Evolutionary conservation across 2,797 vertebrate genomes (phyloP), one percentile per base, ranked within the genome.

Genomic region (Sebastes aleutianus): DNA sequence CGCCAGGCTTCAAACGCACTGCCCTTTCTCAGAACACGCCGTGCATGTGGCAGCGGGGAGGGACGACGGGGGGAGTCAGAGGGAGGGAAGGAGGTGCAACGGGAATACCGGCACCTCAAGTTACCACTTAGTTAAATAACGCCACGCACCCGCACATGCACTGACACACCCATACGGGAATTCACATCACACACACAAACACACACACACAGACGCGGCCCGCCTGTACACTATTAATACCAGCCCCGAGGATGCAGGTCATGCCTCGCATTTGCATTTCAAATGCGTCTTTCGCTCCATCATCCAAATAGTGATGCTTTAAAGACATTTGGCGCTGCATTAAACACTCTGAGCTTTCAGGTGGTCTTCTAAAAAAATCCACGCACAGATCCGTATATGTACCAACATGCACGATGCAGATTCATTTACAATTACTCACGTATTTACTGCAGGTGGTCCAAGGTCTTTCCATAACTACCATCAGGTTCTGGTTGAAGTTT

Each of bases 1-100:
- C 91, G 83, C 88, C 67, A 56, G 10, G 94, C 93, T 96, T 98
- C 95, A 97, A 96, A 97, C 94, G 68, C 62, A 71, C 86, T 93
- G 95, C 94, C 95, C 91, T 95, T 92, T 94, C 93, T 91, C 81
- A 90, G 94, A 95, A 95, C 94, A 95, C 43, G 16, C 90, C 90
- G 91, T 92, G 92, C 92, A 93, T 95, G 89, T 90, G 89, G 83
- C 82, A 79, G 83, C 75, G 84, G 82, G 58, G 87, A 84, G 66
- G 64, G 59, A 76, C 76, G 70, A 75, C 43, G 43, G 68, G 83
- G 87, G 81, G 58, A 64, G 78, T 76, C 74, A 8, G 11, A 74
- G 61, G 70, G 89, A 85, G 87, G 84, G 79, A 82, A 64, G 43
- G 20, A 88, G 82, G 74, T 80, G 87, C 88, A 94, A 95, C 86